Conservation (phyloP, 2,797 vertebrate species). For the Clarias laeviceps region DNA sequence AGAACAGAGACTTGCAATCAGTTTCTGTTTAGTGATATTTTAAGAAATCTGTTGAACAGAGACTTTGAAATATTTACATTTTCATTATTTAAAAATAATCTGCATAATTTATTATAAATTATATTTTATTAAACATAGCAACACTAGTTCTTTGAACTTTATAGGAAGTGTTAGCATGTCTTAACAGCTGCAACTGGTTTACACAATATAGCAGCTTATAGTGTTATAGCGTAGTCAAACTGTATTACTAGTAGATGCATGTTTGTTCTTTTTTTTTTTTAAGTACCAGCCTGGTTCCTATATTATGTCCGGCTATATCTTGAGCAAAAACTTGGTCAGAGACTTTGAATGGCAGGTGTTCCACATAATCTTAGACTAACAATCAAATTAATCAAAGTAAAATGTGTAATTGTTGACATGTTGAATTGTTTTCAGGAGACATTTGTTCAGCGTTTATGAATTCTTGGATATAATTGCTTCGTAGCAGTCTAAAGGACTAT, state of each 20-base stretch:
- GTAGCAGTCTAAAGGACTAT: neutral
- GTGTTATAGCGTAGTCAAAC: neutral
- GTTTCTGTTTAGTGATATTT: neutral
- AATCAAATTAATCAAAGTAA: neutral
- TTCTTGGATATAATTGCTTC: too few relatives aligned
- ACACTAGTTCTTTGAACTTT: neutral
- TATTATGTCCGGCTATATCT: neutral
- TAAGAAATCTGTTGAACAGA: neutral
- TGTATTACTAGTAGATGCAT: too few relatives aligned
- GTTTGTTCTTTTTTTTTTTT: too few relatives aligned
- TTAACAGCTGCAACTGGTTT: neutral
- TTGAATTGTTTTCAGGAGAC: neutral
- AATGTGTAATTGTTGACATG: neutral
- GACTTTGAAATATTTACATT: too few relatives aligned
- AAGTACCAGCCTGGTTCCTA: too few relatives aligned
- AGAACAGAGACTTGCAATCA: neutral
- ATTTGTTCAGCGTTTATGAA: neutral
- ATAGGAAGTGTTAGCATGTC: neutral
- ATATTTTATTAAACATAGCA: neutral
- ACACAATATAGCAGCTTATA: neutral
- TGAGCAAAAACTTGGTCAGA: neutral
- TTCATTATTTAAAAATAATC: neutral
- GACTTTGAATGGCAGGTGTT: neutral
- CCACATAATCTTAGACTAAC: neutral
- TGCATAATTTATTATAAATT: neutral